Evolutionary conservation across 2,113 vertebrate genomes (phyloP).

Genomic region (Chaetodon trifascialis): DNA sequence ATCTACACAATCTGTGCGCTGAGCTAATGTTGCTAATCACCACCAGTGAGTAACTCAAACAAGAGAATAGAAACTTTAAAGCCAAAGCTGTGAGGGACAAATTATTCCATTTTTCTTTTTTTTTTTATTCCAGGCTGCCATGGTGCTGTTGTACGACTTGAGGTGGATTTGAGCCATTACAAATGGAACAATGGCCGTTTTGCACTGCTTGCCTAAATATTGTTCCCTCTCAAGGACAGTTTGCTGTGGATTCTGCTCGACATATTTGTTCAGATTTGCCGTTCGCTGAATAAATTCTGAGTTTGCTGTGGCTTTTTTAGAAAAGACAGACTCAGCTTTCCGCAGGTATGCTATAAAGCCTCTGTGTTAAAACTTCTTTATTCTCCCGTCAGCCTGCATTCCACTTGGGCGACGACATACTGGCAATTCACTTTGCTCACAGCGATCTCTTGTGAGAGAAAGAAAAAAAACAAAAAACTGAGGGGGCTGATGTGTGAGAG

Average conservation of each 20-base stretch:
- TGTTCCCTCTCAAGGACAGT: not conserved
- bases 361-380: not conserved
- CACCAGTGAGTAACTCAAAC: not conserved
- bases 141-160: not conserved
- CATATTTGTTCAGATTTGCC: not conserved
- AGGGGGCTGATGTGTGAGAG: conserved; percentile 21
- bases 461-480: not conserved
- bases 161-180: not conserved
- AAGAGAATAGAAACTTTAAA: not conserved
- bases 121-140: not conserved
- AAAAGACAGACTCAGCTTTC: not conserved
- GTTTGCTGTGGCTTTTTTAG: not conserved
- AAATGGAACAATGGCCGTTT: not conserved
- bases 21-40: not conserved
- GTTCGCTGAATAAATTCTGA: not conserved
- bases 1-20: not conserved
- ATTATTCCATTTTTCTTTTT: too few relatives aligned
- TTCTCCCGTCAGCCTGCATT: conserved; percentile 9
- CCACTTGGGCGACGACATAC: not conserved
- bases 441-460: conserved; percentile 1
- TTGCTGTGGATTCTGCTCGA: not conserved
- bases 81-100: not conserved
- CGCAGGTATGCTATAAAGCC: not conserved
- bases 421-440: conserved; percentile 3
- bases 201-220: not conserved